Percentiles rank a stretch among this genome's conserved stretches.
Conservation (phyloP, 2,888 invertebrate species). For the Tholera decimalis region DNA sequence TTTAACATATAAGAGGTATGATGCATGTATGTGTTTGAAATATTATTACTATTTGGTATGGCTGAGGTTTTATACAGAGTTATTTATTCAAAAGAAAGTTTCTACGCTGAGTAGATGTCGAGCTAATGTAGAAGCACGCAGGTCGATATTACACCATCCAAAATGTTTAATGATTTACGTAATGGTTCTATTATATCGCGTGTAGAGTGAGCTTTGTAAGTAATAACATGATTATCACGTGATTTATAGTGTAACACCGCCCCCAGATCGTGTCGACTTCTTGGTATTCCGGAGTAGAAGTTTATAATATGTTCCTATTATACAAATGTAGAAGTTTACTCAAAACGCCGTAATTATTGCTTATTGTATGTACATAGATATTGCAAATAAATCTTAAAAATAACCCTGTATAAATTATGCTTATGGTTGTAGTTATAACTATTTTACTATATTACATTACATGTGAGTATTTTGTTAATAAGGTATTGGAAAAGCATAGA, state of each 20-base stretch:
- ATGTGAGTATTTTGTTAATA: slow-evolving; percentile 88
- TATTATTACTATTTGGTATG: slow-evolving; percentile 84
- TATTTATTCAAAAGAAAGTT: slow-evolving; percentile 75
- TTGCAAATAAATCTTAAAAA: slow-evolving; percentile 82
- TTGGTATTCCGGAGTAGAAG: slow-evolving; percentile 44
- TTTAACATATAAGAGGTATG: slow-evolving; percentile 67
- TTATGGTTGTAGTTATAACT: slow-evolving; percentile 86
- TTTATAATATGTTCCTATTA: slow-evolving; percentile 51
- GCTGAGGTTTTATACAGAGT: slow-evolving; percentile 90
- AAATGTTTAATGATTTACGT: slow-evolving; percentile 54
- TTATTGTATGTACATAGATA: slow-evolving; percentile 68
- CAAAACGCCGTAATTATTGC: slow-evolving; percentile 58
- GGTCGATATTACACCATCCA: slow-evolving; percentile 56
- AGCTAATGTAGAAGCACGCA: slow-evolving; percentile 38
- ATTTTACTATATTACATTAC: slow-evolving; percentile 82
- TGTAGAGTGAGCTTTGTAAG: slow-evolving; percentile 47
- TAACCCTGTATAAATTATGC: slow-evolving; percentile 91
- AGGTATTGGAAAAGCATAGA: slow-evolving; percentile 85
- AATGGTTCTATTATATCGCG: slow-evolving; percentile 51
- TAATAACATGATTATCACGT: slow-evolving; percentile 49
- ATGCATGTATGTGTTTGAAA: slow-evolving; percentile 59
- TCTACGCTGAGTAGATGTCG: slow-evolving; percentile 52
- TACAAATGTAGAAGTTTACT: slow-evolving; percentile 55
- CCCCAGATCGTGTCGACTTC: slow-evolving; percentile 48
- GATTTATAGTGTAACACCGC: slow-evolving; percentile 57